Conservation (phyloP, 2,113 vertebrate species). For the Recurvirostra avosetta region DNA sequence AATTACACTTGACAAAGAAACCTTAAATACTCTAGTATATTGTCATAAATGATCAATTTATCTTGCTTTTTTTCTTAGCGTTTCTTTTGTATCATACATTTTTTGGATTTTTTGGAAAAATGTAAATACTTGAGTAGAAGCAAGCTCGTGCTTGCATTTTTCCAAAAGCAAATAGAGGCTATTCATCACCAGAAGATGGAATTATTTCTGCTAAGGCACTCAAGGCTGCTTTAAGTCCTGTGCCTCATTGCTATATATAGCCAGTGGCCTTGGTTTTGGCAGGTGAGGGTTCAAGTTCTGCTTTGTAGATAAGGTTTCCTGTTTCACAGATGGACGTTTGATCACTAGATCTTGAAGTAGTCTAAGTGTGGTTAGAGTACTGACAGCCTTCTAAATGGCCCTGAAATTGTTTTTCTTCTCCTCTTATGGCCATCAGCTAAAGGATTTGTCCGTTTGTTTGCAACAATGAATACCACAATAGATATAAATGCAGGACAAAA, state of each 20-base stretch:
- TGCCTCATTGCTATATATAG: neutral
- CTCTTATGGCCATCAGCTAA: constrained; percentile 74
- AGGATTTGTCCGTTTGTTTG: constrained; percentile 85
- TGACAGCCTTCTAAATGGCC: neutral
- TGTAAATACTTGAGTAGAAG: neutral
- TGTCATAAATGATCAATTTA: neutral
- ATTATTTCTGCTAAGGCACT: neutral
- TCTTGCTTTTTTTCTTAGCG: neutral
- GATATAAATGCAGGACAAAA: constrained; percentile 90
- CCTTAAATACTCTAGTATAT: neutral
- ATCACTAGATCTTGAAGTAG: neutral
- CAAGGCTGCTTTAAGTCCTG: neutral
- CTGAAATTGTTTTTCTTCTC: constrained; percentile 26
- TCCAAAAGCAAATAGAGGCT: neutral
- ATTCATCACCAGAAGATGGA: neutral
- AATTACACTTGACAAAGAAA: constrained; percentile 23
- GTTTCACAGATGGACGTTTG: neutral
- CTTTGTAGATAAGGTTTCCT: constrained; percentile 7
- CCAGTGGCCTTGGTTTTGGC: neutral
- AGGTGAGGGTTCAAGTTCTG: constrained; percentile 15
- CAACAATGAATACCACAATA: constrained; percentile 79
- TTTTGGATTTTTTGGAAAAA: neutral
- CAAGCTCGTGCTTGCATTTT: neutral
- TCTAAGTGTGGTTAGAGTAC: neutral
- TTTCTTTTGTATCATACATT: neutral